phyloP scores from a whole-genome alignment of 2,113 vertebrate genomes.

The Tympanuchus pallidicinctus region DNA sequence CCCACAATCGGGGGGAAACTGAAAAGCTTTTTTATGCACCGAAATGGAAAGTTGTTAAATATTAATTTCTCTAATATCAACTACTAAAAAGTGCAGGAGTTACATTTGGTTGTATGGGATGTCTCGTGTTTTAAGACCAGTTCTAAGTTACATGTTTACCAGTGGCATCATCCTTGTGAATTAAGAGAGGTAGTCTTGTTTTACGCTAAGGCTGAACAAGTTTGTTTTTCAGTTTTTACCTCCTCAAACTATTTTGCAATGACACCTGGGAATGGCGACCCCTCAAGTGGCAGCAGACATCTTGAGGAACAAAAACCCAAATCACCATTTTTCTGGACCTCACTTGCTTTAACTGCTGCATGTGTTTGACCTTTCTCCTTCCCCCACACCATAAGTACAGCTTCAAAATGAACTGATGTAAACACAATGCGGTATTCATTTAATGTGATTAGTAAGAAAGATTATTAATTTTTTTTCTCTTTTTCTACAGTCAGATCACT shows the following conservation, averaged over 20 bases:
- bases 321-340: not conserved
- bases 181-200: slow-evolving; percentile 71
- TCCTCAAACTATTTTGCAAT: slow-evolving; percentile 6
- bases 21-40: not conserved
- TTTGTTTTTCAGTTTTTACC: slow-evolving; percentile 37
- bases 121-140: slow-evolving; percentile 31
- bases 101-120: slow-evolving; percentile 7
- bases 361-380: slow-evolving; percentile 16
- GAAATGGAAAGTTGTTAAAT: not conserved
- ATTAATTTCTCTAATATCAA: slow-evolving; percentile 26
- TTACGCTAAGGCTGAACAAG: slow-evolving; percentile 67
- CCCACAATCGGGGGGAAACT: not conserved
- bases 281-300: slow-evolving; percentile 47
- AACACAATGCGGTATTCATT: slow-evolving; percentile 64
- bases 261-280: not conserved
- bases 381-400: not conserved
- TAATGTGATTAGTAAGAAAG: slow-evolving; percentile 60
- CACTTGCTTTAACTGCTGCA: slow-evolving; percentile 21
- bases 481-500: slow-evolving; percentile 58
- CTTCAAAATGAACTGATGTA: slow-evolving; percentile 59
- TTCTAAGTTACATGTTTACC: slow-evolving; percentile 28
- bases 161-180: slow-evolving; percentile 49
- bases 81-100: not conserved
- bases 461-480: not conserved
- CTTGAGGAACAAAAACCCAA: not conserved